Percentiles rank a stretch among this genome's conserved stretches.
Evolutionary conservation across 1,140 invertebrate genomes (phyloP).

Genomic region (Pogonomyrmex californicus): DNA sequence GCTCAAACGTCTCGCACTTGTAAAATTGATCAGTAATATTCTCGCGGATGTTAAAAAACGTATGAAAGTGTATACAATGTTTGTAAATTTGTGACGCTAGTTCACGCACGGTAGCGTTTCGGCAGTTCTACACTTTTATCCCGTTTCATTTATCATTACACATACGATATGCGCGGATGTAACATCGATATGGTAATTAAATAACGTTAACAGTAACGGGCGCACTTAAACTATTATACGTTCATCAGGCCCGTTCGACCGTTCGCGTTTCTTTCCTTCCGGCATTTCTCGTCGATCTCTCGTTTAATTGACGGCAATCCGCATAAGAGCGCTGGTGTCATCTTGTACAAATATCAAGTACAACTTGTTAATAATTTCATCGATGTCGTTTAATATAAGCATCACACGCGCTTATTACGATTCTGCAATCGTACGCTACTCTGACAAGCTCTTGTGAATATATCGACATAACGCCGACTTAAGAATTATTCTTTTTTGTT

Average conservation of each 20-base stretch:
- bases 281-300: conserved; percentile 12
- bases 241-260: conserved; percentile 6
- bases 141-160: conserved; percentile 54
- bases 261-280: background rate
- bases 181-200: conserved; percentile 73
- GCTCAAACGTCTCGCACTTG: conserved; percentile 28
- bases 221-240: conserved; percentile 44
- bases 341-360: background rate
- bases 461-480: background rate
- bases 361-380: conserved; percentile 30
- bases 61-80: conserved; percentile 44
- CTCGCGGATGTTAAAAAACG: conserved; percentile 44
- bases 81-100: background rate
- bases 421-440: conserved; percentile 13
- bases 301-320: conserved; percentile 4
- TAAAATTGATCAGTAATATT: conserved; percentile 37
- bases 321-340: conserved; percentile 8
- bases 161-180: conserved; percentile 73
- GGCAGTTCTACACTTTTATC: conserved; percentile 16
- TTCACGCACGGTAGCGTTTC: background rate
- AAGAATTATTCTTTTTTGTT: conserved; percentile 18
- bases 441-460: conserved; percentile 36
- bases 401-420: background rate
- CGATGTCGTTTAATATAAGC: conserved; percentile 32
- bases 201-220: conserved; percentile 68